phyloP scores from a whole-genome alignment of 2,113 vertebrate species.

The Scophthalmus maximus region DNA sequence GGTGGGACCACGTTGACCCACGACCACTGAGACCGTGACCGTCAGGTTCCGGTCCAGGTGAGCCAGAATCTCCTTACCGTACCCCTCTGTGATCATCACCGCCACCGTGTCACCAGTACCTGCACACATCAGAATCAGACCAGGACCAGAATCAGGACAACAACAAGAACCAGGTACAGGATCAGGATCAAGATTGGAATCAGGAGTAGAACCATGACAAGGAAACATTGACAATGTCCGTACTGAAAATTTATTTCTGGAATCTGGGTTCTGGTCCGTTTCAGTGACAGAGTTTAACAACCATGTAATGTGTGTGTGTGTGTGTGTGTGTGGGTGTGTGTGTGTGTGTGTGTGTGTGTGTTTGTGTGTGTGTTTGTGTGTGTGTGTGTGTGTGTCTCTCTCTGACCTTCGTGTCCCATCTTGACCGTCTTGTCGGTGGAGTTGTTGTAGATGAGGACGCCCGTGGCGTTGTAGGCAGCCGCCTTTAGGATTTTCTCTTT shows the following conservation, averaged over 20 bases:
- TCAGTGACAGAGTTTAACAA: no score
- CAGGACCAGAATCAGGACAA: not conserved
- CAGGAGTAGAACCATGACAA: not conserved
- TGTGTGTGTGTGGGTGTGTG: no score
- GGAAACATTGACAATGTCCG: not conserved
- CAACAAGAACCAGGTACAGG: not conserved
- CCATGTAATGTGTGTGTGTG: no score
- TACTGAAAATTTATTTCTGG: not conserved
- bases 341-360: no score
- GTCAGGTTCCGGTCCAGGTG: constrained; percentile 95
- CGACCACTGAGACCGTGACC: constrained; percentile 90
- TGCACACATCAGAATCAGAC: constrained; percentile 54
- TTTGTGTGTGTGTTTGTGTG: no score
- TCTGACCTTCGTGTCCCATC: constrained; percentile 97
- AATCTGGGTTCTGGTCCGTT: not conserved
- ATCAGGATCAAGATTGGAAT: not conserved
- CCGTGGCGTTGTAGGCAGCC: constrained; percentile 91
- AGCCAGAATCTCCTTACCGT: constrained; percentile 93
- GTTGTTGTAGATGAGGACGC: constrained; percentile 97
- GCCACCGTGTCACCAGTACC: constrained; percentile 97
- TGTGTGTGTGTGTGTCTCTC: no score
- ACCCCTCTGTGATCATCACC: constrained; percentile 95
- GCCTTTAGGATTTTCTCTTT: constrained; percentile 96
- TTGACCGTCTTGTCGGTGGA: constrained; percentile 92
- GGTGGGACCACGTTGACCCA: constrained; percentile 86